These are phyloP conservation scores for Smittia sp. DNA, from an alignment of 2,888 invertebrate genomes.

Conservation along the genomic window DNA sequence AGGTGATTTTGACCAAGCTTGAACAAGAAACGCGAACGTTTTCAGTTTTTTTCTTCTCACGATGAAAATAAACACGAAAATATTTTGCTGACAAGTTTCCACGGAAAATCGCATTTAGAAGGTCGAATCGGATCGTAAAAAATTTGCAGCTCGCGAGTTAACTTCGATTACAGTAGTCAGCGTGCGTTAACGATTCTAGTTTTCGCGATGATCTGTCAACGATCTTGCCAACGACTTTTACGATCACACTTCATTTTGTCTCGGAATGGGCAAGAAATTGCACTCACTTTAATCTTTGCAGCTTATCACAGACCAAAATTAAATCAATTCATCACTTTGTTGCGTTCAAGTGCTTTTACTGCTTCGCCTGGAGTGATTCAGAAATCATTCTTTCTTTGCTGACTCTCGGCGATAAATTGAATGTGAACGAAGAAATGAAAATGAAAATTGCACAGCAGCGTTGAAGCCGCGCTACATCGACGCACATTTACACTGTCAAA, in stretches of 20 bases:
- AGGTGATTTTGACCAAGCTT: too few relatives aligned
- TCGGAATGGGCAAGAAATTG: neutral
- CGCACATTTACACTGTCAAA: neutral
- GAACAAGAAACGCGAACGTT: too few relatives aligned
- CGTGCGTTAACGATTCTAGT: too few relatives aligned
- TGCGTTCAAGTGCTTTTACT: neutral
- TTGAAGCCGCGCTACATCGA: neutral
- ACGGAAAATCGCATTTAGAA: too few relatives aligned
- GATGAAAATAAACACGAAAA: too few relatives aligned
- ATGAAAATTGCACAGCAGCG: neutral
- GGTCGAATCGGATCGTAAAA: too few relatives aligned
- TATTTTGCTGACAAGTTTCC: too few relatives aligned
- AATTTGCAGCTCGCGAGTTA: too few relatives aligned
- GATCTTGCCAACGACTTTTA: neutral
- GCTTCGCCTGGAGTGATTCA: neutral
- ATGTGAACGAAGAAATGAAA: neutral
- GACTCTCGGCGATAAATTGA: neutral
- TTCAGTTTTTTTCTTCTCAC: too few relatives aligned
- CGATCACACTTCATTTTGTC: neutral
- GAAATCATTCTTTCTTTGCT: neutral
- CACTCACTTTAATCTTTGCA: neutral
- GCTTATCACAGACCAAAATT: neutral
- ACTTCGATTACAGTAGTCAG: too few relatives aligned
- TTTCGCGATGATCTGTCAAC: too few relatives aligned
- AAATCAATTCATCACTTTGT: conserved; percentile 11